Evolutionary conservation across 2,888 invertebrate genomes (phyloP), one percentile per base, ranked within the genome.

Genomic region (Agrotis clavis): DNA sequence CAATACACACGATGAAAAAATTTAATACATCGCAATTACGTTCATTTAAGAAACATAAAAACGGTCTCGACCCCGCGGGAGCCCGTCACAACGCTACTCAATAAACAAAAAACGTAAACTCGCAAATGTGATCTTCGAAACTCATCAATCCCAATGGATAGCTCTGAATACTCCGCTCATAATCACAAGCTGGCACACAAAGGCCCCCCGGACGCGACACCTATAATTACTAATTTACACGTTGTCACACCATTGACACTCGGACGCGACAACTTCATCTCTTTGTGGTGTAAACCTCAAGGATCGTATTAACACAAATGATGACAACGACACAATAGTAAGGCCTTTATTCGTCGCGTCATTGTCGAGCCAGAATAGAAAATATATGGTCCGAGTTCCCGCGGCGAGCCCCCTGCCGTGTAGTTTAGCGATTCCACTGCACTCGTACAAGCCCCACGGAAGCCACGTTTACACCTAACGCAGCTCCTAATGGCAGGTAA

Each of bases 281-380:
- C 93, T 92, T 95, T 96, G 96, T 96, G 93, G 94, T 90, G 92
- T 90, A 95, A 96, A 95, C 95, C 96, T 96, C 95, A 94, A 95
- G 94, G 94, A 93, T 94, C 93, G 93, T 93, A 96, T 96, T 95
- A 96, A 95, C 95, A 95, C 94, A 94, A 94, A 95, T 93, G 95
- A 95, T 95, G 96, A 96, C 96, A 95, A 93, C 92, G 90, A 89
- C 82, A 96, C 93, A 95, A 96, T 94, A 88, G 92, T 83, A 83
- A 86, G 86, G 88, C 85, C 91, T 93, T 93, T 93, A 94, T 94
- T 89, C 92, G 90, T 83, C 89, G 90, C 88, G 89, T 92, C 92
- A 94, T 95, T 96, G 95, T 96, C 86, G 90, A 90, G 86, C 79
- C 81, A 93, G 93, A 93, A 95, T 95, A 95, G 96, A 94, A 91